phyloP scores from a whole-genome alignment of 1,140 invertebrate genomes.

The Drosophila oshimai region DNA sequence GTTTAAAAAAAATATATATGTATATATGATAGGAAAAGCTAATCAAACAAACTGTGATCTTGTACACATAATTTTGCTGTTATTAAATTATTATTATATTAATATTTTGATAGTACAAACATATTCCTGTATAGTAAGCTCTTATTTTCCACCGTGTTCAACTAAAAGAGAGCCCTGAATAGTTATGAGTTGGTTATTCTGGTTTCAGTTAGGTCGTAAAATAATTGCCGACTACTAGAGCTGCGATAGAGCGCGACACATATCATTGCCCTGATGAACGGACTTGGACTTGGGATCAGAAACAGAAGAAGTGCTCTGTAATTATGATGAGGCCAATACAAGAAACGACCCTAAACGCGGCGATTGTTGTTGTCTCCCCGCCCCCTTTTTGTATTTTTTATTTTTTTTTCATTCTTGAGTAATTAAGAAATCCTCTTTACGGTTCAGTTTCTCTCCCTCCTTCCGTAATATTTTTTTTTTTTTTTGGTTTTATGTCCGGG shows the following conservation, averaged over 20 bases:
- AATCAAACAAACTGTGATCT: too few relatives aligned
- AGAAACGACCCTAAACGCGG: slow-evolving; percentile 72
- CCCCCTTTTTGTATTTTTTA: slow-evolving; percentile 20
- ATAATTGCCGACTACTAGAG: slow-evolving; percentile 62
- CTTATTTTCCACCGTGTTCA: background rate
- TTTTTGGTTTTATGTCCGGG: slow-evolving; percentile 63
- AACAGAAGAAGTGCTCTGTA: slow-evolving; percentile 58
- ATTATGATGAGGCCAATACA: slow-evolving; percentile 80
- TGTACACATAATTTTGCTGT: too few relatives aligned
- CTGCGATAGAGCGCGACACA: slow-evolving; percentile 76
- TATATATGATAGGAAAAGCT: too few relatives aligned
- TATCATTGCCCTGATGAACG: slow-evolving; percentile 62
- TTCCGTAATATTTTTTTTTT: slow-evolving; percentile 14
- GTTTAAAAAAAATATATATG: too few relatives aligned
- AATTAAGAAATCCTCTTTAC: slow-evolving; percentile 80
- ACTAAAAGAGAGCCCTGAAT: slow-evolving; percentile 18
- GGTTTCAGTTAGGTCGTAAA: slow-evolving; percentile 72
- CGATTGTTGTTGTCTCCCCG: slow-evolving; percentile 38
- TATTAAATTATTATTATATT: too few relatives aligned
- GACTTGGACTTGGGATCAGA: slow-evolving; percentile 42
- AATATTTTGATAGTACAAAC: too few relatives aligned
- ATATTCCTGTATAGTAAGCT: too few relatives aligned
- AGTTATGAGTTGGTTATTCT: slow-evolving; percentile 50
- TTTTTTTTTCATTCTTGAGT: slow-evolving; percentile 32
- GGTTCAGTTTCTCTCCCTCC: slow-evolving; percentile 16